Evolutionary conservation across 2,888 invertebrate genomes (phyloP).

Genomic region (Chrysina gloriosa): DNA sequence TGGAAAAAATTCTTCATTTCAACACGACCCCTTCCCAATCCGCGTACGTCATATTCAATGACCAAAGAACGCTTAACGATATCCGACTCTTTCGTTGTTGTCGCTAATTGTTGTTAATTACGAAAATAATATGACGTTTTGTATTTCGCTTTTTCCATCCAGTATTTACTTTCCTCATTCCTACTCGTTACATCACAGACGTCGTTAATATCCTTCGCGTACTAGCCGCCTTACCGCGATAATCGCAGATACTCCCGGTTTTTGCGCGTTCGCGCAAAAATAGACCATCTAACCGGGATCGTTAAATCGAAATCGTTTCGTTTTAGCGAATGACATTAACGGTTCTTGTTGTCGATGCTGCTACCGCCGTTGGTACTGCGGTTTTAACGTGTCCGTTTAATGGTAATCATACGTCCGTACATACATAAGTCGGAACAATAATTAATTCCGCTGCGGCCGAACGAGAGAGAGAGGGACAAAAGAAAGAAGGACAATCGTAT

Average conservation of each 20-base stretch:
- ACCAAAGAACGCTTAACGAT: no score
- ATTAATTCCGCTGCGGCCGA: background rate
- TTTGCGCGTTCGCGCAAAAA: background rate
- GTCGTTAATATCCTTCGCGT: background rate
- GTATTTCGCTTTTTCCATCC: background rate
- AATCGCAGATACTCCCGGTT: background rate
- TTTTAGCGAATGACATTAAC: constrained; percentile 9
- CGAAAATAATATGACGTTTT: background rate
- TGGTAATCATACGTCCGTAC: constrained; percentile 19
- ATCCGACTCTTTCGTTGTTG: no score
- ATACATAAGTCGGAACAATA: constrained; percentile 10
- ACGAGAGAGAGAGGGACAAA: no score
- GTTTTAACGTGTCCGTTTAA: constrained; percentile 24
- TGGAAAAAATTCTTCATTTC: no score
- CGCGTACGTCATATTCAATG: no score
- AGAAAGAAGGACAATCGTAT: no score
- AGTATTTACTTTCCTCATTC: background rate
- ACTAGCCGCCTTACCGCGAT: background rate
- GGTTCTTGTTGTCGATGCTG: constrained; percentile 3
- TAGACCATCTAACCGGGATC: background rate
- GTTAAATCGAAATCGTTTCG: constrained; percentile 20
- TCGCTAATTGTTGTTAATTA: no score
- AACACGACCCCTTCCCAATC: no score
- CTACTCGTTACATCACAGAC: background rate
- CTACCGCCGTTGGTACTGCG: constrained; percentile 1